These are phyloP conservation scores for Amphimallon solstitiale DNA, from an alignment of 2,888 invertebrate species.

Conservation along the genomic window DNA sequence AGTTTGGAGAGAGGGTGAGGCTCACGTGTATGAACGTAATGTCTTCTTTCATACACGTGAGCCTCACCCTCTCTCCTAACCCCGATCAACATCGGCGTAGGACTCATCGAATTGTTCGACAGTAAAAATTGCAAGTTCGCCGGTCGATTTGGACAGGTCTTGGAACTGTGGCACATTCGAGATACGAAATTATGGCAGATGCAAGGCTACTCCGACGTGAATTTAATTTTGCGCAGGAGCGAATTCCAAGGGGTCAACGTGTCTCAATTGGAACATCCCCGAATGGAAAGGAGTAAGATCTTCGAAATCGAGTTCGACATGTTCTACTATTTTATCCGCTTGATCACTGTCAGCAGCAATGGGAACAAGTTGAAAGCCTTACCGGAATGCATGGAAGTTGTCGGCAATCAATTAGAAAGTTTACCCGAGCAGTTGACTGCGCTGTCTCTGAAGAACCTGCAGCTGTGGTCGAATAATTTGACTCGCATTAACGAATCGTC, in stretches of 20 bases:
- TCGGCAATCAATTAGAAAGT: too few species aligned
- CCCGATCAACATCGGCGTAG: neutral
- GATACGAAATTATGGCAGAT: neutral
- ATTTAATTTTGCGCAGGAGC: neutral
- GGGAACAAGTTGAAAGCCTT: neutral
- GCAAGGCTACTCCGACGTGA: neutral
- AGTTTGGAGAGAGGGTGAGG: neutral
- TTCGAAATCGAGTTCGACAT: neutral
- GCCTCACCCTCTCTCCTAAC: neutral
- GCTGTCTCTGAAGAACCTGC: neutral
- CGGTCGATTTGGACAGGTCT: neutral
- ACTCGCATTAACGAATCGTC: neutral
- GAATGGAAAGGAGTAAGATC: neutral
- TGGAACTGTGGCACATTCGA: neutral
- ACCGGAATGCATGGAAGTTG: neutral
- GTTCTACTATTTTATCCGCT: neutral
- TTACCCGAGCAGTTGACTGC: neutral
- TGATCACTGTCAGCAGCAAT: neutral
- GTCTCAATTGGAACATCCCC: neutral
- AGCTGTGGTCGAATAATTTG: neutral
- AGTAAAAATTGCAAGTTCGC: neutral
- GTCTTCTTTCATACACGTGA: too few species aligned
- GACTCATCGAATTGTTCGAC: neutral
- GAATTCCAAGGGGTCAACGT: too few species aligned
- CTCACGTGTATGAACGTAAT: too few species aligned